phyloP scores from a whole-genome alignment of 64 coral and sea anemone genomes.

The Dendrophyllia cribrosa region DNA sequence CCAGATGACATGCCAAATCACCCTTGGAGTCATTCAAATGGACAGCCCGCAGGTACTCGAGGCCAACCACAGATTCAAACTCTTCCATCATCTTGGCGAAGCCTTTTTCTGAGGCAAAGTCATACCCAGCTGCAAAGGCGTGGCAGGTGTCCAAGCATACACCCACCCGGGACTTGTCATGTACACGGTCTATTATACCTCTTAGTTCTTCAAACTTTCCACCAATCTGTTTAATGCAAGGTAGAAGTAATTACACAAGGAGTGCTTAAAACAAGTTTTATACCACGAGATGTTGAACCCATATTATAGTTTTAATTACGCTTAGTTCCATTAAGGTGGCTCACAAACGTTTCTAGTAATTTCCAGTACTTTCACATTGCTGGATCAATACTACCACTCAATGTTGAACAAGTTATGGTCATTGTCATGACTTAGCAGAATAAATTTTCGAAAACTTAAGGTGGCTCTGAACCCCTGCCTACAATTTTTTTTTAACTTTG shows the following conservation, averaged over 20 bases:
- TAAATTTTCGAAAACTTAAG: no score
- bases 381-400: no score
- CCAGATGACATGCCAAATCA: constrained; percentile 93
- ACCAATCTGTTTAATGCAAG: constrained; percentile 72
- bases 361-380: no score
- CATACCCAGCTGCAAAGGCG: constrained; percentile 94
- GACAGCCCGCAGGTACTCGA: constrained; percentile 82
- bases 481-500: no score
- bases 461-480: no score
- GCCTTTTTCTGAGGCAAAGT: constrained; percentile 76
- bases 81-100: constrained; percentile 83
- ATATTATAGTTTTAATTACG: no score
- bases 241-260: neutral
- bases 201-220: constrained; percentile 96
- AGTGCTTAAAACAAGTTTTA: neutral
- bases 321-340: no score
- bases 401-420: no score
- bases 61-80: constrained; percentile 81
- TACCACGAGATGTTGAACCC: neutral
- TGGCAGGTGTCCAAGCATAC: constrained; percentile 96
- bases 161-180: constrained; percentile 90
- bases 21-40: constrained; percentile 98
- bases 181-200: constrained; percentile 86
- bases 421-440: no score
- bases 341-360: no score